Conservation (phyloP, 2,888 invertebrate genomes). For the Schizotus pectinicornis region DNA sequence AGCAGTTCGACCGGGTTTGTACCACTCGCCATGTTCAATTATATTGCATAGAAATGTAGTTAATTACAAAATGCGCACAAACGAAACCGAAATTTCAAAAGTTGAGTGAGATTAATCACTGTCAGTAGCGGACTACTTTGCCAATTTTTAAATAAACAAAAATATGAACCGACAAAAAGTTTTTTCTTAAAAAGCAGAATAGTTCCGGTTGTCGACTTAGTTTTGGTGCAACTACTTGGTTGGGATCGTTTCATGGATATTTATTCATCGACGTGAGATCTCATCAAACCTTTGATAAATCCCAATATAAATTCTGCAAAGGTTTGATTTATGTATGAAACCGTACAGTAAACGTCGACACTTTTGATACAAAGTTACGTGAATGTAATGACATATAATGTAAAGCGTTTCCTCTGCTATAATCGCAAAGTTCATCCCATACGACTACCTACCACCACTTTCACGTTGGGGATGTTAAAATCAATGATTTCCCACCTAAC, state of each 20-base stretch:
- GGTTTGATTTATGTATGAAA: slow-evolving; percentile 10
- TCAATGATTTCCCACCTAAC: slow-evolving; percentile 16
- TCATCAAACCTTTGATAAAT: slow-evolving; percentile 3
- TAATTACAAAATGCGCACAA: too few species aligned
- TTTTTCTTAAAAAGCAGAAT: too few species aligned
- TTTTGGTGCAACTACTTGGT: too few species aligned
- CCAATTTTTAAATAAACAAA: too few species aligned
- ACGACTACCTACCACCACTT: slow-evolving; percentile 9
- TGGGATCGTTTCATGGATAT: not conserved
- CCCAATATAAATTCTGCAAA: slow-evolving; percentile 18
- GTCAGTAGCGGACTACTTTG: too few species aligned
- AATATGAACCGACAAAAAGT: too few species aligned
- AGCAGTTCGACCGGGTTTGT: too few species aligned
- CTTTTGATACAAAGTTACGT: slow-evolving; percentile 15
- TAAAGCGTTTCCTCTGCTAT: slow-evolving; percentile 3
- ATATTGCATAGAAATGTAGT: too few species aligned
- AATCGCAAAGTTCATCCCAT: slow-evolving; percentile 14
- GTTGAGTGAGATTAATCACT: too few species aligned
- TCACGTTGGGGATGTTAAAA: slow-evolving; percentile 17
- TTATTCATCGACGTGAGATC: slow-evolving; percentile 4
- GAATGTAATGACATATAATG: slow-evolving; percentile 15
- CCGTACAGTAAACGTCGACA: slow-evolving; percentile 9
- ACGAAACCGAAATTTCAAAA: too few species aligned
- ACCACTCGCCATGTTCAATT: too few species aligned
- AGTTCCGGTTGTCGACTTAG: too few species aligned